phyloP scores from a whole-genome alignment of 2,113 vertebrate species.

The Tricholaema leucomelas region DNA sequence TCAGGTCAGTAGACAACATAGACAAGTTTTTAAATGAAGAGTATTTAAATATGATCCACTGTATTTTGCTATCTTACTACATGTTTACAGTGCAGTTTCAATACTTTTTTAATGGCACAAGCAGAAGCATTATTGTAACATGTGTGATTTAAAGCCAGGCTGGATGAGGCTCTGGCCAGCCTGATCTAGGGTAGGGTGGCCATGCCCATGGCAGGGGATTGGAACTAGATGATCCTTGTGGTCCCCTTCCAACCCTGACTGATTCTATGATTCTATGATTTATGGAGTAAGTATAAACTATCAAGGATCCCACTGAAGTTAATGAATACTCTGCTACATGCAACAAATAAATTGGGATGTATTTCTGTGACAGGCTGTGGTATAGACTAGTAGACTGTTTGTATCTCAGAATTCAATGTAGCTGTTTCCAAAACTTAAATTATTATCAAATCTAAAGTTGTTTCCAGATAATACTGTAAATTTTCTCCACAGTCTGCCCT shows the following conservation, averaged over 20 bases:
- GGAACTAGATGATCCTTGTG: no score
- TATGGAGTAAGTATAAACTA: not conserved
- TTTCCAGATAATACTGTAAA: not conserved
- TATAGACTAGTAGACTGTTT: not conserved
- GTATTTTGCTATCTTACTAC: not conserved
- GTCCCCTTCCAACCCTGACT: no score
- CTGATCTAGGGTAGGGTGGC: no score
- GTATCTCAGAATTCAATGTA: not conserved
- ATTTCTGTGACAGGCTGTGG: not conserved
- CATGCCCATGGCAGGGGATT: no score
- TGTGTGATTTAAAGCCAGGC: no score
- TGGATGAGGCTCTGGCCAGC: no score
- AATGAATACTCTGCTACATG: not conserved
- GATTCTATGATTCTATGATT: no score
- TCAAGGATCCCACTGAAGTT: not conserved
- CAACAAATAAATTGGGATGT: not conserved
- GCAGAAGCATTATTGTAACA: not conserved
- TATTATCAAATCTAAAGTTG: not conserved
- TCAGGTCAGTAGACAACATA: slow-evolving; percentile 60
- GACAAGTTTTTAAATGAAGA: not conserved
- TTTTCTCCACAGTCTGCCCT: not conserved
- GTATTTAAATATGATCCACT: not conserved
- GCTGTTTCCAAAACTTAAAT: not conserved
- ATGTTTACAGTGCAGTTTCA: not conserved
- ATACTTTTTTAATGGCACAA: not conserved